These are phyloP conservation scores for Noctua janthina DNA, from an alignment of 2,888 invertebrate species.

Conservation along the genomic window DNA sequence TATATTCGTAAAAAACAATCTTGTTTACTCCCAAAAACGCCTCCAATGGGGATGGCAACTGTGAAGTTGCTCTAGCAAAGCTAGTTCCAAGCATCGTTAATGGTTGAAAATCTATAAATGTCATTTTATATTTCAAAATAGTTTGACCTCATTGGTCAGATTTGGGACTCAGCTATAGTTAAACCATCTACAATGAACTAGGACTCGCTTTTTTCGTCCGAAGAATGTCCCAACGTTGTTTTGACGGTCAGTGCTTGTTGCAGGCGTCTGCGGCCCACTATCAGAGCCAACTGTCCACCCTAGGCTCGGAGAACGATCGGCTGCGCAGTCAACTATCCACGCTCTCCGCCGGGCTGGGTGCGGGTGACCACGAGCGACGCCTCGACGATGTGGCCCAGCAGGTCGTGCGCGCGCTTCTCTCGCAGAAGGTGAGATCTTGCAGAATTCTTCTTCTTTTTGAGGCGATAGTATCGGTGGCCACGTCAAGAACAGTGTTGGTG, in stretches of 20 bases:
- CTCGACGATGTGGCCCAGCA: conserved; percentile 96
- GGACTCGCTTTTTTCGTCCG: neutral
- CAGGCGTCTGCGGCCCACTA: conserved; percentile 94
- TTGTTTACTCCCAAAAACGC: neutral
- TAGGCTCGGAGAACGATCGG: conserved; percentile 93
- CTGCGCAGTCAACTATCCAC: conserved; percentile 91
- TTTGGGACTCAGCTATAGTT: rapidly evolving
- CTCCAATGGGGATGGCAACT: neutral
- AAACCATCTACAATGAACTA: neutral
- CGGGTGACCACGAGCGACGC: conserved; percentile 94
- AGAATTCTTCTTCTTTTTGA: neutral
- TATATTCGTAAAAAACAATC: conserved; percentile 14
- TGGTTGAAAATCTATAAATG: neutral
- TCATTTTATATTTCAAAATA: neutral
- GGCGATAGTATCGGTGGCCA: neutral
- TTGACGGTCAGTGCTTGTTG: conserved; percentile 64
- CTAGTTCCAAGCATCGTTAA: neutral
- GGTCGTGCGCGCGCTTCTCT: conserved; percentile 95
- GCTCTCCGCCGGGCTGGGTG: conserved; percentile 80
- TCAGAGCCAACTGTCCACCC: conserved; percentile 92
- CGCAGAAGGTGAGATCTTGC: conserved; percentile 93
- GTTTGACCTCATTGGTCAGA: neutral
- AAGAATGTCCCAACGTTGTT: neutral
- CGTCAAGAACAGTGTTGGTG: too few relatives aligned
- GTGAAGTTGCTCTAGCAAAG: neutral